Evolutionary conservation across 1,140 invertebrate species (phyloP), one percentile per base, ranked within the genome.

Genomic region (Atta cephalotes): DNA sequence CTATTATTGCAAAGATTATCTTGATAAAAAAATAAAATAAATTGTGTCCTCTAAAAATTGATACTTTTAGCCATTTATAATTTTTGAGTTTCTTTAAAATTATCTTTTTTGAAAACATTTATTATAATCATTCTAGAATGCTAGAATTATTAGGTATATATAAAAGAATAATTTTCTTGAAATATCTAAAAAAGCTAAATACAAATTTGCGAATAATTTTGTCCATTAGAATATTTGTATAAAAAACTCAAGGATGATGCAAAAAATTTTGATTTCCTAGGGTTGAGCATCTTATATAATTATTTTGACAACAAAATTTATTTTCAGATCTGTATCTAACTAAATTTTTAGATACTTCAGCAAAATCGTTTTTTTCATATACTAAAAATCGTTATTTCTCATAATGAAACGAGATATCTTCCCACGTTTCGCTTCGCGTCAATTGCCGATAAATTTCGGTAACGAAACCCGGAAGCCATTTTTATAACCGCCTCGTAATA

Each of bases 401-500:
- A 5, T 39, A 6, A 12, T 16, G 14, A 63, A 78, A 63, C 21
- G 14, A 3, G 1, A 14, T 21, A 84, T 21, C 16, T 78, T 39
- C 39, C 51, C 16, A 35, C 45, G 39, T 53, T 39, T 66, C 63
- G 71, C 51, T 87, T 51, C 53, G 21, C 60, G 28, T 53, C 45
- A 51, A 12, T 6, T n/a, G 45, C 1, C 31, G 14, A 18, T 56
- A 31, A 66, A 65, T 86, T 86, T 86, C 45, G 66, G 35, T 66
- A 79, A 78, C 58, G 16, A 85, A 74, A 56, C n/a, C 39, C 68
- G 65, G 71, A 65, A 88, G 60, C 31, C 9, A 49, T 76, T 88
- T 85, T 74, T 79, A 53, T 35, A n/a, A 28, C 58, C 28, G 10
- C 21, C 25, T 58, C 72, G 70, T 31, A 53, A 65, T 16, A 56